Evolutionary conservation across 2,113 vertebrate species (phyloP).

Genomic region (Vireo altiloquus): DNA sequence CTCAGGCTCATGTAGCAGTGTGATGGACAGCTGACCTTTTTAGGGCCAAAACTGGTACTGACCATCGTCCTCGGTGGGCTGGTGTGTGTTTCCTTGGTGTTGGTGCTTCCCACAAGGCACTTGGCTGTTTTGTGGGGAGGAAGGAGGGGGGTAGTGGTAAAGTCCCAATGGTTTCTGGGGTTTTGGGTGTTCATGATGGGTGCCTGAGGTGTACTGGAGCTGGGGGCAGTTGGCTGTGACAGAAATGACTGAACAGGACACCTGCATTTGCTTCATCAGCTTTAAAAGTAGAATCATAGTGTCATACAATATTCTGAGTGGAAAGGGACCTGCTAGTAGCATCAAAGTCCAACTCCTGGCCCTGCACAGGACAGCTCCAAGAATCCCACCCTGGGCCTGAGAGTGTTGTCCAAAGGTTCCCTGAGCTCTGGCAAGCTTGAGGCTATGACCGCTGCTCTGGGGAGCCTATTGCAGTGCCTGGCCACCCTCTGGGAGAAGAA

Average conservation of each 20-base stretch:
- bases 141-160: neutral
- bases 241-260: neutral
- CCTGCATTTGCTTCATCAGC: accelerated
- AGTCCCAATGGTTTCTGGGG: neutral
- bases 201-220: neutral
- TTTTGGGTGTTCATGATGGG: neutral
- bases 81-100: neutral
- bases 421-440: neutral
- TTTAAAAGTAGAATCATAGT: neutral
- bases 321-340: neutral
- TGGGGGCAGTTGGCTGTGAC: neutral
- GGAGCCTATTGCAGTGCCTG: neutral
- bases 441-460: neutral
- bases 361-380: neutral
- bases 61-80: neutral
- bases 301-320: neutral
- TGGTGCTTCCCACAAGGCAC: neutral
- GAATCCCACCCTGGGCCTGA: neutral
- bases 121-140: neutral
- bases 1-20: accelerated
- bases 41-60: neutral
- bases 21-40: neutral
- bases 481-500: neutral
- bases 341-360: neutral
- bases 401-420: neutral